Base-by-base conservation (phyloP, 2,888 invertebrate species). In the Lepidocyrtoides sp. region DNA sequence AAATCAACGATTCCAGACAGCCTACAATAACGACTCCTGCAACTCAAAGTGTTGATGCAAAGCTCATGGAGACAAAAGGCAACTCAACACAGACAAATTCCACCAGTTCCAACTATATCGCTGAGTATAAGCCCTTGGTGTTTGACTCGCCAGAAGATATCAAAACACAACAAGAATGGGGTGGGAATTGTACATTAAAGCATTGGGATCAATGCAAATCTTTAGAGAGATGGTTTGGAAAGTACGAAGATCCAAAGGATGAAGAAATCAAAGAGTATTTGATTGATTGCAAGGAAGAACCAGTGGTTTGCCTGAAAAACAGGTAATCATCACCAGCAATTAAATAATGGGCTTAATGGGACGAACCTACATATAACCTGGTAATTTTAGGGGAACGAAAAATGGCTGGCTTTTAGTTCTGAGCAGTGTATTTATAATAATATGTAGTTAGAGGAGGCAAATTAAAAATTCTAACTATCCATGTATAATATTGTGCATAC, bases 241-340 rank as follows among this genome's bases (percentile, higher is more conserved):
- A 75, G 12, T 83, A 87, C n/a, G 20, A 41, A 7, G 81, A 89
- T 23, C 89, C 77, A 2, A 91, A 88, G 44, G 81, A 87, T 17
- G 91, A 54, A 5, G 75, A 87, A 23, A 69, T 72, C 7, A 82
- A 87, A 32, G 48, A 91, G 12, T 87, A 87, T 36, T 17, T 41
- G 36, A 85, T 91, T 26, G 91, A 91, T 26, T 92, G 92, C 51
- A 60, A 48, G 2, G 20, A 75, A 2, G 91, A 92, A 36, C 92
- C 92, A 10, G 88, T 90, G 5, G 48, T 91, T 7, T 92, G 92
- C 63, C 75, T 92, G 83, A 90, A 79, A 41, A 92, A 90, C 29
- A 12, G 20, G 57, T 57, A 57, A 20, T 4, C 14, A 51, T 2
- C 51, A 8, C 5, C 36, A 36, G 36, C n/a, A n/a, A n/a, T n/a